Evolutionary conservation across 1,140 invertebrate genomes (phyloP).

Genomic region (Zaprionus africanus): DNA sequence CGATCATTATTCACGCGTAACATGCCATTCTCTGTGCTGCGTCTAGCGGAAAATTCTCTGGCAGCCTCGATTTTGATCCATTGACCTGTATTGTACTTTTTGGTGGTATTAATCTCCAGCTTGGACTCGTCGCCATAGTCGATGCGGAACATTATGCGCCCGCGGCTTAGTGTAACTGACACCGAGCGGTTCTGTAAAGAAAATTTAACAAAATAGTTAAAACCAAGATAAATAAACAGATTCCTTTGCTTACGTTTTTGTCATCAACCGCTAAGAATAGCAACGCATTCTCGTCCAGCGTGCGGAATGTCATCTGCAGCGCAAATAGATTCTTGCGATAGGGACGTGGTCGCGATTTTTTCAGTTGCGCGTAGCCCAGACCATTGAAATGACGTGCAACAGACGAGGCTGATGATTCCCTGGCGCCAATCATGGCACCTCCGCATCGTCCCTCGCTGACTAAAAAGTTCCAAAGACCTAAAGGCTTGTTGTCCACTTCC

Average conservation of each 20-base stretch:
- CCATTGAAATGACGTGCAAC: slow-evolving; percentile 88
- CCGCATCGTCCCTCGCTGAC: slow-evolving; percentile 88
- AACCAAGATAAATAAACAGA: background rate
- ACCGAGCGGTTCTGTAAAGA: slow-evolving; percentile 90
- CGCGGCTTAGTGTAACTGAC: slow-evolving; percentile 90
- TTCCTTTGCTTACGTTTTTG: slow-evolving; percentile 85
- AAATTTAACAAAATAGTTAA: background rate
- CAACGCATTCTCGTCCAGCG: slow-evolving; percentile 94
- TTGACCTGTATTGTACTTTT: slow-evolving; percentile 92
- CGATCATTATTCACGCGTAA: slow-evolving; percentile 90
- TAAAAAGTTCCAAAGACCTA: slow-evolving; percentile 96
- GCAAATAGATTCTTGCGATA: slow-evolving; percentile 91
- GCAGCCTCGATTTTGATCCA: slow-evolving; percentile 91
- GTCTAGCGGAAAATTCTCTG: slow-evolving; percentile 85
- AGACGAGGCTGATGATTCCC: slow-evolving; percentile 68
- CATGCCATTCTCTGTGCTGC: slow-evolving; percentile 87
- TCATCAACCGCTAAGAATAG: slow-evolving; percentile 93
- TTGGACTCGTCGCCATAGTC: slow-evolving; percentile 88
- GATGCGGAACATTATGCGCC: slow-evolving; percentile 91
- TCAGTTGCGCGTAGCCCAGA: slow-evolving; percentile 90
- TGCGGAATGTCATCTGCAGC: slow-evolving; percentile 92
- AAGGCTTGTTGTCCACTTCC: slow-evolving; percentile 89
- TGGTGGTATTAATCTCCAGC: slow-evolving; percentile 88
- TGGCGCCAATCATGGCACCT: slow-evolving; percentile 77
- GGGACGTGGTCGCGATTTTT: slow-evolving; percentile 86